phyloP scores from a whole-genome alignment of 2,797 vertebrate genomes.

The Silurus lanzhouensis region DNA sequence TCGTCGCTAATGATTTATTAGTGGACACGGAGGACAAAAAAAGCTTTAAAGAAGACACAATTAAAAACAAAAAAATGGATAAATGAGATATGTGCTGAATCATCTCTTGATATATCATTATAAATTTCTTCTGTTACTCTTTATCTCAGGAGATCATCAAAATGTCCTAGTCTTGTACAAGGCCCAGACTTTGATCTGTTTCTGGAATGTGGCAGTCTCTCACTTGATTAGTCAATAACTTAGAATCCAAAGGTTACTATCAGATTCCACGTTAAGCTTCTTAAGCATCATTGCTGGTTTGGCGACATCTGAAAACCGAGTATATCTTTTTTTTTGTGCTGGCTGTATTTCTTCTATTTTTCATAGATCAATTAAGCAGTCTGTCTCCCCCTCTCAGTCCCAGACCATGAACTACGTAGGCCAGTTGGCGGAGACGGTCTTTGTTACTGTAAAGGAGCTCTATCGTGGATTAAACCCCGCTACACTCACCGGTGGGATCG shows the following conservation, averaged over 20 bases:
- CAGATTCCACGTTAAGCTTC: not conserved
- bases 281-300: not conserved
- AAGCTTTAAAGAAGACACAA: no score
- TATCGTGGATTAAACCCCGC: conserved; percentile 90
- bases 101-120: not conserved
- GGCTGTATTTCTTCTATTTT: not conserved
- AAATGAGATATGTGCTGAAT: no score
- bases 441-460: conserved; percentile 88
- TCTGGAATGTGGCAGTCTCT: not conserved
- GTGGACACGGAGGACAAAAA: not conserved
- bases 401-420: conserved; percentile 95
- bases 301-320: no score
- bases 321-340: not conserved
- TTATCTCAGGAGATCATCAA: not conserved
- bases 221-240: conserved; percentile 30
- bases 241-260: conserved; percentile 57
- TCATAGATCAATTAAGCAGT: not conserved
- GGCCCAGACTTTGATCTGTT: conserved; percentile 36
- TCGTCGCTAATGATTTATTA: not conserved
- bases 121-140: not conserved
- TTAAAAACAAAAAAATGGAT: no score
- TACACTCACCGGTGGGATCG: conserved; percentile 89
- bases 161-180: conserved; percentile 2
- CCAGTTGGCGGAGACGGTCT: conserved; percentile 88
- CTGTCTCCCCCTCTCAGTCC: conserved; percentile 58